Base-by-base conservation (phyloP, 2,888 invertebrate species). In the Caenorhabditis becei region DNA sequence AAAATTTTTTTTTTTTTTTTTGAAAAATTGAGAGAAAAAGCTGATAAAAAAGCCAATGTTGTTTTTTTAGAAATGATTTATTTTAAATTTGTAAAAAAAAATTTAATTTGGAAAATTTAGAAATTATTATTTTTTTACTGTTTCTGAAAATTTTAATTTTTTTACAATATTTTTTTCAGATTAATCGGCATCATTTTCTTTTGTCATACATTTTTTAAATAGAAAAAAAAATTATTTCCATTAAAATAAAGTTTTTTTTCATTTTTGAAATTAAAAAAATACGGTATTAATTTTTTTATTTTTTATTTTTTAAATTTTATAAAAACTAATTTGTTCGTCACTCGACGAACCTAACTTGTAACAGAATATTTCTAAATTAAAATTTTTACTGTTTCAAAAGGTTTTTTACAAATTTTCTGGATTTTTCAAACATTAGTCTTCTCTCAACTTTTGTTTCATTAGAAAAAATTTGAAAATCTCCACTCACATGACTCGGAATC, bases 401-500 rank as follows among this genome's bases (percentile, higher is more conserved):
- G n/a, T n/a, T n/a, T n/a, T n/a, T 47, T 47, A 2, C 14, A 41
- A 41, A 14, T 41, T 14, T 41, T 41, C 14, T 41, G 41, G 14
- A 41, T 41, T 32, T 32, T 32, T 32, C 32, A n/a, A n/a, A n/a
- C n/a, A n/a, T n/a, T n/a, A n/a, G n/a, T n/a, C n/a, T n/a, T n/a
- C n/a, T n/a, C n/a, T n/a, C n/a, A n/a, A n/a, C 32, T 4, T 32
- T 32, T 32, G 4, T 7, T 4, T 32, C 32, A 32, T 7, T 10
- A 32, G 32, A 32, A 41, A 41, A 41, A 41, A 41, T 41, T 41
- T 41, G 8, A 16, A n/a, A 41, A 41, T 41, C 16, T 16, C 41
- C 41, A 62, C 63, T 53, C 44, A 75, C 75, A 75, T 66, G 41
- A 53, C 61, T 75, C 41, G 75, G 75, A 53, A 75, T 41, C 75